phyloP scores from a whole-genome alignment of 2,888 invertebrate species.

The Phania funesta region DNA sequence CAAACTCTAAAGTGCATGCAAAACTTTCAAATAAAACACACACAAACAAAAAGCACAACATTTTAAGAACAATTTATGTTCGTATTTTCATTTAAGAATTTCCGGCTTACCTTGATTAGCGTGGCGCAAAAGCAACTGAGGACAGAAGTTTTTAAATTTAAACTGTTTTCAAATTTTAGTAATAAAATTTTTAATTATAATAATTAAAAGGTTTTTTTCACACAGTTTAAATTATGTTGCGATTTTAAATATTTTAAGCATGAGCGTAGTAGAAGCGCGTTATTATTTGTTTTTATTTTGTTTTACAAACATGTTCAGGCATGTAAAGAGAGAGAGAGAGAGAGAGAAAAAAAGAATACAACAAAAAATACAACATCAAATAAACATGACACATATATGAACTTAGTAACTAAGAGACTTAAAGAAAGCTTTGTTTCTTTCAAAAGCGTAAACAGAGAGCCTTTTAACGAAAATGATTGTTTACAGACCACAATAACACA shows the following conservation, averaged over 20 bases:
- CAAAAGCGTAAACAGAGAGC: not conserved
- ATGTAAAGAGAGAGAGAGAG: slow-evolving; percentile 73
- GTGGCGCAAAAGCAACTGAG: slow-evolving; percentile 78
- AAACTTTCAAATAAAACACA: not conserved
- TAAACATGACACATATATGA: slow-evolving; percentile 37
- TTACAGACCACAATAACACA: too few species aligned
- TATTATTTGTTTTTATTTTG: slow-evolving; percentile 34
- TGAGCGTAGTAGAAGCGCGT: slow-evolving; percentile 47
- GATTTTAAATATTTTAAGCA: slow-evolving; percentile 48
- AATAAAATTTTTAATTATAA: not conserved
- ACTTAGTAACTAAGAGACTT: slow-evolving; percentile 7
- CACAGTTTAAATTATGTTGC: slow-evolving; percentile 47
- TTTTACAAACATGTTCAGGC: slow-evolving; percentile 71
- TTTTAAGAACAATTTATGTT: not conserved
- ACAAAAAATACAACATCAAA: slow-evolving; percentile 53
- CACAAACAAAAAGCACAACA: not conserved
- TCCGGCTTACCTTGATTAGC: slow-evolving; percentile 74
- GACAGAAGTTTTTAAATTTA: slow-evolving; percentile 76
- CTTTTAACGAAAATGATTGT: not conserved
- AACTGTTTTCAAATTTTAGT: slow-evolving; percentile 47
- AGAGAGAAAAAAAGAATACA: slow-evolving; percentile 45
- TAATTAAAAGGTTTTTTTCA: not conserved
- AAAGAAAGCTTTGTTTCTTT: not conserved
- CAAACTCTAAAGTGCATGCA: slow-evolving; percentile 6
- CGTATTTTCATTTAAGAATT: not conserved